Base-by-base conservation (phyloP, 2,888 invertebrate genomes). In the Erynnis tages region DNA sequence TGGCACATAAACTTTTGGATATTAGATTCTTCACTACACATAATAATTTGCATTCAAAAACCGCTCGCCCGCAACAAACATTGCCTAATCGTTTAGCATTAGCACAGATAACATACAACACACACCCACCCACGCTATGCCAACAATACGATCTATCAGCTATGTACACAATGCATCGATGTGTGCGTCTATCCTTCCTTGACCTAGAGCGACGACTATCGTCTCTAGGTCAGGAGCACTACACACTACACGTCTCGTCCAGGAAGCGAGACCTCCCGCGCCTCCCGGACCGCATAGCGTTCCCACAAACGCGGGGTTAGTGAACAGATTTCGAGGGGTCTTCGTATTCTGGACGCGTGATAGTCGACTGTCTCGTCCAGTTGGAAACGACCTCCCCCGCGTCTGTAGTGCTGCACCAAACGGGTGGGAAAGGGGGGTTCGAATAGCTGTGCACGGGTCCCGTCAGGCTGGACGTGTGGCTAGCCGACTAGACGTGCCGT, bases 121-220 rank as follows among this genome's bases (percentile, higher is more conserved):
- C 27, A 8, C 25, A 10, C 14, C 5, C 10, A 17, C 25, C 17
- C 38, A 48, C 38, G 21, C 2, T 10, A 8, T 11, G 3, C 13
- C 16, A 29, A 29, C 47, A 16, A 19, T 23, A 14, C 35, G 34
- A 47, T 40, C 10, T 38, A 41, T 53, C 45, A 27, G 49, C 47
- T 19, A 13, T 47, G 46, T 44, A 29, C 37, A 56, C 52, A 52
- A 56, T 48, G 52, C 59, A 25, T 62, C 60, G 59, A 69, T 78
- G 85, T 85, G 82, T 85, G 87, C 70, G 84, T 87, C 73, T 84
- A 84, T 84, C 87, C 86, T 88, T 87, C 82, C 86, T 86, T 87
- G 88, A 89, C 88, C 88, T 88, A 87, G 80, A 83, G 79, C 77
- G 71, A 64, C 79, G 77, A 83, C 82, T 84, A 81, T 79, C 79